Base-by-base conservation (phyloP, 1,140 invertebrate genomes). In the Drosophila suzukii region DNA sequence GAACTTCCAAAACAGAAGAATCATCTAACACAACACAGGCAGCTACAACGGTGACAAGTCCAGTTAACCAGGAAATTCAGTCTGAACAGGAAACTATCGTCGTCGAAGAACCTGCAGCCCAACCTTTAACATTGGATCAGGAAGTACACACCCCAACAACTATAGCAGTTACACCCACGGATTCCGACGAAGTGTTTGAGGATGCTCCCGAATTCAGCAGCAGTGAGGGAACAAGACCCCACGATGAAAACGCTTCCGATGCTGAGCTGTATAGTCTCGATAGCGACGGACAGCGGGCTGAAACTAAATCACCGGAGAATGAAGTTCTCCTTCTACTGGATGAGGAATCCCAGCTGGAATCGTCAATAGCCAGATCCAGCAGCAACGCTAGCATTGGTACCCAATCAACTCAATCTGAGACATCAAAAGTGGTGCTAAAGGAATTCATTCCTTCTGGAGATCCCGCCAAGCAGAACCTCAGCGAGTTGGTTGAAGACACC, bases 401-500 rank as follows among this genome's bases (percentile, higher is more conserved):
- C 3, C 57, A 79, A 4, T 80, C 84, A 4, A 80, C 58, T 53
- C 75, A 73, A 1, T 80, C 77, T 0, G 81, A 75, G 34, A 51
- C 56, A 0, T 56, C 72, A 4, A 75, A 70, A 15, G 47, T 71
- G n/a, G 63, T 75, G 0, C 63, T 88, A 4, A 80, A 83, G 15
- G 90, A 91, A 24, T 91, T 90, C 30, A 55, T 90, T 44, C 90
- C 90, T 24, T 91, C 90, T 4, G 76, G 89, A 6, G 91, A 92
- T 77, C 83, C 88, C 0, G 53, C 79, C 7, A 92, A 91, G 38
- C 93, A 93, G 63, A 94, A 94, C 78, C 90, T 94, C 3, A 94
- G 91, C 54, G 93, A 94, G 65, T 92, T 94, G 34, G 94, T 94
- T 4, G 93, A 94, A 57, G 93, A 94, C 50, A 94, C 94, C 10